Percentiles rank a stretch among this genome's conserved stretches.
These are phyloP conservation scores for Nasonia oneida DNA, from an alignment of 2,888 invertebrate genomes.

Conservation along the genomic window DNA sequence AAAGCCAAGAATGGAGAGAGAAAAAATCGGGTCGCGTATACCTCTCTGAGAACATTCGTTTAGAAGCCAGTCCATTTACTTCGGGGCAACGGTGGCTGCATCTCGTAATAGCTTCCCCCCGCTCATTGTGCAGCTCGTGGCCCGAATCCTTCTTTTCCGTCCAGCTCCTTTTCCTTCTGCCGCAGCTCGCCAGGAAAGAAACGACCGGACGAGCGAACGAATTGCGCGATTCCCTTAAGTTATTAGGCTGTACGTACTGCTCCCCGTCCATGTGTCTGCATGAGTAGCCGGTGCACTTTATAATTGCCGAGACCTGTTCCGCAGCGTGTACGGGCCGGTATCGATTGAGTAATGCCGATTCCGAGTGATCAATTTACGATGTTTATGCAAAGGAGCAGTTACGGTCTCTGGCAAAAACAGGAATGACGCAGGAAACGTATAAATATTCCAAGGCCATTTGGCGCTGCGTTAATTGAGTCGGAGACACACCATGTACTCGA, in stretches of 20 bases:
- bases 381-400: background rate
- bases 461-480: background rate
- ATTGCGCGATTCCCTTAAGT: slow-evolving; percentile 42
- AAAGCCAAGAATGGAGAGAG: background rate
- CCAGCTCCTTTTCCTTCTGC: background rate
- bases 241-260: slow-evolving; percentile 19
- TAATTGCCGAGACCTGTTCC: background rate
- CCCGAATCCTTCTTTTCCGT: background rate
- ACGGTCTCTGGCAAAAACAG: background rate
- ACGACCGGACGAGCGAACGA: slow-evolving; percentile 25
- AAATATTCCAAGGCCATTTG: too few relatives aligned
- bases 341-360: background rate
- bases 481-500: background rate
- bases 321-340: background rate
- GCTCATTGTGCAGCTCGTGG: slow-evolving; percentile 19
- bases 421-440: too few relatives aligned
- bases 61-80: slow-evolving; percentile 63
- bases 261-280: background rate
- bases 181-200: background rate
- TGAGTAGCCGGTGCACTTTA: background rate
- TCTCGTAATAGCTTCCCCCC: slow-evolving; percentile 63
- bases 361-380: background rate
- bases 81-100: slow-evolving; percentile 64
- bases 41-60: slow-evolving; percentile 43
- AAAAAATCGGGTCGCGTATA: background rate